Conservation (phyloP, 2,888 invertebrate genomes). For the Quadroppia sp. region DNA sequence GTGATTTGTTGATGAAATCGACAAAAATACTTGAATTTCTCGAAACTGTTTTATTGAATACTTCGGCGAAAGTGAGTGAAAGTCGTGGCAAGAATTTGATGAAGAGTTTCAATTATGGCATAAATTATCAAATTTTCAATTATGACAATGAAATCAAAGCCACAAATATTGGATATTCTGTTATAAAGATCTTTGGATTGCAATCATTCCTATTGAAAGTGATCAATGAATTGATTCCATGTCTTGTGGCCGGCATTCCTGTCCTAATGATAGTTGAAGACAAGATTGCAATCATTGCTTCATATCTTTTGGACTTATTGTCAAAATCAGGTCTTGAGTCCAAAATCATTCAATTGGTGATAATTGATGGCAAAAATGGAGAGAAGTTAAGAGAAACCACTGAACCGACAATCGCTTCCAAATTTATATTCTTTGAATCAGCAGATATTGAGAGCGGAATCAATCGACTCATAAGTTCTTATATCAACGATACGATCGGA, state of each 20-base stretch:
- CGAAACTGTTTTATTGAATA: background rate
- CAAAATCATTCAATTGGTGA: background rate
- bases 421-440: constrained; percentile 8
- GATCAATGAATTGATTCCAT: background rate
- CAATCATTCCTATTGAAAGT: constrained; percentile 1
- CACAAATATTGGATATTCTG: background rate
- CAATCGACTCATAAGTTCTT: background rate
- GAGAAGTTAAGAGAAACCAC: background rate
- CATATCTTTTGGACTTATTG: background rate
- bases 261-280: background rate
- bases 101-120: background rate
- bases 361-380: background rate
- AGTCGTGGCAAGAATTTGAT: background rate
- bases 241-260: constrained; percentile 17
- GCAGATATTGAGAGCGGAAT: constrained; percentile 19
- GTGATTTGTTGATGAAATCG: background rate
- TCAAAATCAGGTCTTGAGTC: background rate
- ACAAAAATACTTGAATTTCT: constrained; percentile 1
- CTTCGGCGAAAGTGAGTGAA: constrained; percentile 10
- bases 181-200: background rate
- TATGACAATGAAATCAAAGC: background rate
- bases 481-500: background rate
- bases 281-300: background rate
- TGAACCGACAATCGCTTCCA: background rate
- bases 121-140: background rate